Evolutionary conservation across 2,797 vertebrate genomes (phyloP), one percentile per base, ranked within the genome.

Genomic region (Mormyrus hasselquistii): DNA sequence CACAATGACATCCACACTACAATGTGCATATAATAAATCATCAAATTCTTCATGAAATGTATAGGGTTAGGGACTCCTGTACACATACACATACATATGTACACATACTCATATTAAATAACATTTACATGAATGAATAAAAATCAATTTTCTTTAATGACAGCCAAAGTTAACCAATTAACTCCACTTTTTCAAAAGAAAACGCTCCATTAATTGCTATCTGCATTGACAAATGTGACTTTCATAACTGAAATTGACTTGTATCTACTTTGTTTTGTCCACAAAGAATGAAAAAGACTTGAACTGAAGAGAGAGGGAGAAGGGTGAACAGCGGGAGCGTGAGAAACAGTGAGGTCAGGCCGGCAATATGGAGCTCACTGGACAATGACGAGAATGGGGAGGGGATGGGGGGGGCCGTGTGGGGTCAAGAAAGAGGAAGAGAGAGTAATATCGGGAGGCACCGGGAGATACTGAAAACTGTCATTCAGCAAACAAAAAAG

Each of bases 271-370:
- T 49, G 41, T 49, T 50, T 49, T 22, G 44, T 84, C 47, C 82
- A 52, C 82, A 50, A 84, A 25, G 19, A 22, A 52, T 22, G n/a
- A 52, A 84, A 84, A 50, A 10, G 10, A 84, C 2, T 22, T 73
- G 86, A 88, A 86, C 8, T 85, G 88, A 88, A 25, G 89, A 89
- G 89, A 88, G 87, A 91, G 92, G 89, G 92, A 91, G 90, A 89
- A 14, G 22, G 9, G 47, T 5, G 57, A 86, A 87, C 53, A 53
- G 88, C 50, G 89, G 93, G 94, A 92, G 91, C 95, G 91, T 96
- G 95, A 94, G 95, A 96, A 96, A 90, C 29, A 16, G 82, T 91
- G 92, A 92, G 91, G 93, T 94, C 91, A 92, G 86, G 34, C 19
- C 34, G 83, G 49, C 52, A 88, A 87, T 83, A 88, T 84, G 53